Base-by-base conservation (phyloP, 2,113 vertebrate species). In the Macrotis lagotis region DNA sequence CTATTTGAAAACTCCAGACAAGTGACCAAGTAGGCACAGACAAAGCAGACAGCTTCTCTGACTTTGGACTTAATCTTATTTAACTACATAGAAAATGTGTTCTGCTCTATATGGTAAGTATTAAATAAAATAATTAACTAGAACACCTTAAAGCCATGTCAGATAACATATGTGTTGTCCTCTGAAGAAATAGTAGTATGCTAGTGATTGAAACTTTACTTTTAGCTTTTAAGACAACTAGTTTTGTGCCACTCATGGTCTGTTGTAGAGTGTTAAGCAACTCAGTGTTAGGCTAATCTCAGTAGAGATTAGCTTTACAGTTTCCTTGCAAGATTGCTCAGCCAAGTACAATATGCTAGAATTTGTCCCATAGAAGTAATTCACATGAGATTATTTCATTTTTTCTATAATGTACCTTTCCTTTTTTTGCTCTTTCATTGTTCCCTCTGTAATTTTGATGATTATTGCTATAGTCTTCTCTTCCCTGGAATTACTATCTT, bases 281-380 rank as follows among this genome's bases (percentile, higher is more conserved):
- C 55, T 31, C 2, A 5, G 3, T 16, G n/a, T n/a, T n/a, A n/a
- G n/a, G n/a, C n/a, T n/a, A n/a, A n/a, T n/a, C n/a, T n/a, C n/a
- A n/a, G n/a, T n/a, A n/a, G n/a, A n/a, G n/a, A n/a, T 50, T 53
- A 49, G 91, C 88, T 96, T 93, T 48, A 50, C 37, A 88, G 89
- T 0, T 55, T 74, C 94, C 95, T 48, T 93, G 59, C n/a, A 51
- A 37, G 91, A 47, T 93, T 88, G 92, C 95, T 97, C 55, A 94
- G 16, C 51, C 91, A 94, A 94, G 88, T 91, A 52, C 48, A 50
- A 1, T 19, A 16, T 66, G 12, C 59, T 66, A 16, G 31, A 66
- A 66, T 37, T 66, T 66, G 12, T 1, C 59, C 59, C 31, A 14
- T 37, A 14, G 59, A 24, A 44, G 91, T 52, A 55, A 91, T 37